Base-by-base conservation (phyloP, 2,113 vertebrate genomes). In the Nannospalax galili region DNA sequence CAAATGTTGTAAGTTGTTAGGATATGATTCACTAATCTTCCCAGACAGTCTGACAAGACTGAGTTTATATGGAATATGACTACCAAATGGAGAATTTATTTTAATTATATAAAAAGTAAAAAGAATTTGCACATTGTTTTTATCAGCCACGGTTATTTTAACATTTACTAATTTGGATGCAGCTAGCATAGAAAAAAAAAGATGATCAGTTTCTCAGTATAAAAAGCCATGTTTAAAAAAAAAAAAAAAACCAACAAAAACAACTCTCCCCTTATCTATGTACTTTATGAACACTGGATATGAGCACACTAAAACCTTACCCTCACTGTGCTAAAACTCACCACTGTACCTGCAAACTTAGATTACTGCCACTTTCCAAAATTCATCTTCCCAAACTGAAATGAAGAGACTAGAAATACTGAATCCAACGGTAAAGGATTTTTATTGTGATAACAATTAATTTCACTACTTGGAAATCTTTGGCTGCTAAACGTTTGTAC, bases 11-110 rank as follows among this genome's bases (percentile, higher is more conserved):
- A 84, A 10, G 42, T 65, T 95, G 92, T 92, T 81, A 93, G 90
- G 91, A 48, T 94, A 92, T 96, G 90, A 92, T 95, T 92, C 89
- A 90, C 79, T 72, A 80, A 40, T 88, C n/a, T 35, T 95, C 84
- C 78, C 90, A 97, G 92, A 96, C 84, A 88, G 95, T 96, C 93
- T 96, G 85, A 92, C 84, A 94, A 65, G 95, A 95, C 77, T 91
- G 67, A 60, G 91, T 92, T 82, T 95, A 90, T 91, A 74, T 91
- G 58, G 65, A 74, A 88, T 58, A 89, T 75, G 95, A 84, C 62
- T 37, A 86, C 73, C 82, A 94, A 94, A 60, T 48, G 78, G 85
- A 95, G 86, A 95, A 91, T 82, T 96, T 96, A 72, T 82, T 84
- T 87, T 89, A 89, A 92, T 94, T 75, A 96, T 30, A 96, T 90